Evolutionary conservation across 2,113 vertebrate genomes (phyloP).

Genomic region (Pelobates fuscus): DNA sequence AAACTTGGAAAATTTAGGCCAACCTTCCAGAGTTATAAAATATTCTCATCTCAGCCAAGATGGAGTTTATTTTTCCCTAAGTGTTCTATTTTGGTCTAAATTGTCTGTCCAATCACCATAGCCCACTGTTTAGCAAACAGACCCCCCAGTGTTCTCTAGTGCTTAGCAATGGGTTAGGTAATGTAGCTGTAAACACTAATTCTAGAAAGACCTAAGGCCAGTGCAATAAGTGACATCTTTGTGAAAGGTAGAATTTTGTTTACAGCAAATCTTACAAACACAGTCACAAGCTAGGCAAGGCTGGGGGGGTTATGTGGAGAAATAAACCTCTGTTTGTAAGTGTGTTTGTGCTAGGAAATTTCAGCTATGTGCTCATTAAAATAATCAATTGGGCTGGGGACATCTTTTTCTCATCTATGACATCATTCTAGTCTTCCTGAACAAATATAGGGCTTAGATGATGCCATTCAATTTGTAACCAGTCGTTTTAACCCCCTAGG

Average conservation of each 20-base stretch:
- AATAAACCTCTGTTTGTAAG: slow-evolving; percentile 46
- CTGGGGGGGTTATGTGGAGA: slow-evolving; percentile 24
- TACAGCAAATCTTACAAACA: slow-evolving; percentile 42
- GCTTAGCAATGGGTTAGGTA: neutral
- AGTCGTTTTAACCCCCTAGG: slow-evolving; percentile 29
- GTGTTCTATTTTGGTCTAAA: too few relatives aligned
- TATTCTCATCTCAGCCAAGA: too few relatives aligned
- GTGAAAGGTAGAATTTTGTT: slow-evolving; percentile 32
- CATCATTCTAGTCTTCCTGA: slow-evolving; percentile 24
- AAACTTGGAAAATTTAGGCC: too few relatives aligned
- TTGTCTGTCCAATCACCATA: too few relatives aligned
- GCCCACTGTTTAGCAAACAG: neutral
- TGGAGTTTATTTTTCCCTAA: too few relatives aligned
- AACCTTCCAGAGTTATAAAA: too few relatives aligned
- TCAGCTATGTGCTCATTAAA: slow-evolving; percentile 42
- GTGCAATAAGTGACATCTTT: slow-evolving; percentile 39
- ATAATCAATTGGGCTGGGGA: slow-evolving; percentile 39
- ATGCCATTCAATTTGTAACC: slow-evolving; percentile 16
- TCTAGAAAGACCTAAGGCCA: neutral
- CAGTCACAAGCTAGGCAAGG: slow-evolving; percentile 28
- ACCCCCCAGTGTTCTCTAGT: neutral
- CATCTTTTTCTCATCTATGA: slow-evolving; percentile 28
- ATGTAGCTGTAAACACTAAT: neutral
- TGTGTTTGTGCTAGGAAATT: slow-evolving; percentile 44
- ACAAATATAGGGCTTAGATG: slow-evolving; percentile 9